A percentile compares a stretch with the other conserved stretches of the same genome.
Conservation (phyloP, 2,888 invertebrate genomes). For the Coelogynopora nodosa region DNA sequence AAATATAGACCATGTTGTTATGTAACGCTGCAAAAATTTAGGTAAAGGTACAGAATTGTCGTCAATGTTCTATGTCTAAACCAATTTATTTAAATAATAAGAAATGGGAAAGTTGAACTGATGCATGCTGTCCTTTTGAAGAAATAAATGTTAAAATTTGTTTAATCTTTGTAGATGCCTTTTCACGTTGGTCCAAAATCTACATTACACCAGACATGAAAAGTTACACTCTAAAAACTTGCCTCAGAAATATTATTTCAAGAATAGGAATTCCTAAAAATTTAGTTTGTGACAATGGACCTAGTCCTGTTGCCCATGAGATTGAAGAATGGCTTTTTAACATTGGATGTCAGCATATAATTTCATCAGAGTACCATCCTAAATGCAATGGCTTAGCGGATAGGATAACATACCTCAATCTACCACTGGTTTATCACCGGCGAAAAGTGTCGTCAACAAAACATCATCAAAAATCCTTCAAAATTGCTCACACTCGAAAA, state of each 20-base stretch:
- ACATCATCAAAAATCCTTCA: conserved; percentile 25
- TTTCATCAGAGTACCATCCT: conserved; percentile 19
- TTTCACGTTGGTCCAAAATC: conserved; percentile 21
- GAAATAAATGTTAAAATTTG: conserved; percentile 22
- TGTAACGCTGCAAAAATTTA: background rate
- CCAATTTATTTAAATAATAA: conserved; percentile 15
- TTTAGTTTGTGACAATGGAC: background rate
- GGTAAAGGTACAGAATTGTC: conserved; percentile 2
- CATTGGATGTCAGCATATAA: conserved; percentile 35
- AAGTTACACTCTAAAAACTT: background rate
- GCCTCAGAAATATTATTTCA: background rate
- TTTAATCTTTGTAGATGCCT: conserved; percentile 25
- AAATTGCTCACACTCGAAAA: background rate
- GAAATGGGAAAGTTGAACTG: background rate
- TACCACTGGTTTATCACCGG: conserved; percentile 9
- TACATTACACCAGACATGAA: conserved; percentile 5
- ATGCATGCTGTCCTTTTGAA: conserved; percentile 3
- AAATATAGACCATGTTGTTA: background rate
- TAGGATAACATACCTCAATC: conserved; percentile 26
- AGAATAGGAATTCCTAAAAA: background rate
- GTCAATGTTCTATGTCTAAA: conserved; percentile 2
- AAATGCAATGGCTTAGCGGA: conserved; percentile 18
- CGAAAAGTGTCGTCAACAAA: background rate
- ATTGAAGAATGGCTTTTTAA: conserved; percentile 22
- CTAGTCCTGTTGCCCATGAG: background rate